Evolutionary conservation across 2,888 invertebrate genomes (phyloP), one percentile per base, ranked within the genome.

Genomic region (Habroteleia sp.): DNA sequence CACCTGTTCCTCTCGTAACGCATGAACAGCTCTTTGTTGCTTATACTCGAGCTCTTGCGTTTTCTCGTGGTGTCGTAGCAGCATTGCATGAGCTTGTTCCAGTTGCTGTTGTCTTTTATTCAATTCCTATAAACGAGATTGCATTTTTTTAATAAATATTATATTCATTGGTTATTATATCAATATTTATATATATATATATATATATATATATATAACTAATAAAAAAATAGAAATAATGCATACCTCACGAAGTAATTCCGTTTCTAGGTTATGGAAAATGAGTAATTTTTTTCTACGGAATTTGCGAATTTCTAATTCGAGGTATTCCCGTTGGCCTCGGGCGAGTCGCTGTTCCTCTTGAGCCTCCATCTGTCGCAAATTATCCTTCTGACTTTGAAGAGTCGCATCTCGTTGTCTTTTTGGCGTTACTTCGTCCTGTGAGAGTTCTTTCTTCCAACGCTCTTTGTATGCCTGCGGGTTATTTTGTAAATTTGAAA

Each of bases 41-140:
- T 96, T 92, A 89, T 97, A 96, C 89, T 99, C 99, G 79, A 98
- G 90, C 86, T 98, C 97, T 89, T 97, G 96, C 42, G 98, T 98
- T 89, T 96, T 96, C 87, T 98, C 98, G 90, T 99, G 99, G 89
- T 99, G 99, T 79, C 97, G 93, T 78, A 98, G 89, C 78, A 99
- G 90, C 95, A 98, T 97, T 44, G 93, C 91, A 89, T 99, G 99
- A 52, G 97, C 97, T 88, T 96, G 96, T 85, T 99, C 98, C 81
- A 99, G 89, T 87, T 99, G 99, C 79, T 96, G 95, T 88, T 97
- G 97, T 60, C 98, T 93, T 90, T 97, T 97, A 89, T 95, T 96
- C 84, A 99, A 90, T 90, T 99, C 99, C 96, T 98, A 35, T 3
- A 44, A 11, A 46, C 14, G 10, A 39, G 10, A n/a, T n/a, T n/a